Evolutionary conservation across 2,888 invertebrate species (phyloP).

Genomic region (Cynaeus angustus): DNA sequence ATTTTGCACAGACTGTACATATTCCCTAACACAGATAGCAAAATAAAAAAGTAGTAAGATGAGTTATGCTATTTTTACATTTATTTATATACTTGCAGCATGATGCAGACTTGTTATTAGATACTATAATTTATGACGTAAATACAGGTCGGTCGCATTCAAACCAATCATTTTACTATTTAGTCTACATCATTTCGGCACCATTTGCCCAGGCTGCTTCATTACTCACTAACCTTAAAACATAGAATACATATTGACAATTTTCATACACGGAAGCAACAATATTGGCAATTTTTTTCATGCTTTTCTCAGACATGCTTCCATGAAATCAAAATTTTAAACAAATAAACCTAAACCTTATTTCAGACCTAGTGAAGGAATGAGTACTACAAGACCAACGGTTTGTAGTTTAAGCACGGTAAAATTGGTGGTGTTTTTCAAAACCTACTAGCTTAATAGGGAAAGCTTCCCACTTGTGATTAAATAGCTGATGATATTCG

Average conservation of each 20-base stretch:
- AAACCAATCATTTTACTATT: too few species aligned
- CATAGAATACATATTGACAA: constrained; percentile 14
- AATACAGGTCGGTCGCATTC: neutral
- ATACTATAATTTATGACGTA: constrained; percentile 11
- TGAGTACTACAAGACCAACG: neutral
- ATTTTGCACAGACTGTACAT: constrained; percentile 24
- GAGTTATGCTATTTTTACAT: constrained; percentile 17
- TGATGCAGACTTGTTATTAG: constrained; percentile 16
- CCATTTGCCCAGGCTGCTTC: constrained; percentile 10
- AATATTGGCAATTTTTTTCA: constrained; percentile 17
- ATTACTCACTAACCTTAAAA: constrained; percentile 11
- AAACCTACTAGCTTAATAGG: too few species aligned
- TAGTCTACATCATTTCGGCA: neutral
- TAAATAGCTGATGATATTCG: too few species aligned
- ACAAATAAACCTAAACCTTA: neutral
- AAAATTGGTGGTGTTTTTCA: too few species aligned
- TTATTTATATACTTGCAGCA: constrained; percentile 15
- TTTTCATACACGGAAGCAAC: constrained; percentile 34
- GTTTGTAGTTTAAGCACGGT: neutral
- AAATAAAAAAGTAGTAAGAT: constrained; percentile 15
- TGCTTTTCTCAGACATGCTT: constrained; percentile 5
- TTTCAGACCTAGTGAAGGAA: too few species aligned
- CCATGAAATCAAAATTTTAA: neutral
- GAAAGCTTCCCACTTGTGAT: too few species aligned
- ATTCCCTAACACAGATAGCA: constrained; percentile 1